Evolutionary conservation across 2,797 vertebrate species (phyloP), one percentile per base, ranked within the genome.

Genomic region (Percopsis omiscomaycus): DNA sequence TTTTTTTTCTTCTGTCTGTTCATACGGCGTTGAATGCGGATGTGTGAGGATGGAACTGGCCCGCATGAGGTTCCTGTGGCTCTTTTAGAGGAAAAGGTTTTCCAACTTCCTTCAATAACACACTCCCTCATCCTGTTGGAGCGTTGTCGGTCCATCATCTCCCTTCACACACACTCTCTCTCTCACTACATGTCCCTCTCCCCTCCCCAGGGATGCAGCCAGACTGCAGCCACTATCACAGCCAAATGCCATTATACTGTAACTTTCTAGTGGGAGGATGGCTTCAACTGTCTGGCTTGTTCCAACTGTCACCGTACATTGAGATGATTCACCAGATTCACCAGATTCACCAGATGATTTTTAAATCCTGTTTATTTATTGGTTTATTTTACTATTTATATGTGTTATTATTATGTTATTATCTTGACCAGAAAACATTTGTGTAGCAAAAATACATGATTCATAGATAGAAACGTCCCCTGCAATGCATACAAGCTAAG

Each of bases 81-180:
- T 66, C 66, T 55, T 78, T 67, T 60, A 59, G 75, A 72, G 70
- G 72, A 80, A 22, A 78, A n/a, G 84, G 64, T 66, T 78, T 57
- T 76, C 76, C 65, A 3, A 67, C 64, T 67, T 77, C 80, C 69
- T 42, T 77, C 80, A 79, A 75, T 80, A 82, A 77, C 66, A 77
- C 61, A 77, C 73, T 78, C 66, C 69, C 65, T 77, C 62, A 56
- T 82, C 75, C 80, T 32, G 52, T 59, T 66, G 75, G 64, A 32
- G 58, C 74, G 83, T 75, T 13, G 65, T 63, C 78, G 71, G 81
- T 84, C 74, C 77, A 72, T 87, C 82, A 81, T 84, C 71, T 60
- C 49, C 66, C 73, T 74, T 78, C 73, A 68, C 75, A 73, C 66
- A 73, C 64, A 62, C 66, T 44, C 76, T 75, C 64, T 65, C 55